phyloP scores from a whole-genome alignment of 2,113 vertebrate species.

The Jacana jacana region DNA sequence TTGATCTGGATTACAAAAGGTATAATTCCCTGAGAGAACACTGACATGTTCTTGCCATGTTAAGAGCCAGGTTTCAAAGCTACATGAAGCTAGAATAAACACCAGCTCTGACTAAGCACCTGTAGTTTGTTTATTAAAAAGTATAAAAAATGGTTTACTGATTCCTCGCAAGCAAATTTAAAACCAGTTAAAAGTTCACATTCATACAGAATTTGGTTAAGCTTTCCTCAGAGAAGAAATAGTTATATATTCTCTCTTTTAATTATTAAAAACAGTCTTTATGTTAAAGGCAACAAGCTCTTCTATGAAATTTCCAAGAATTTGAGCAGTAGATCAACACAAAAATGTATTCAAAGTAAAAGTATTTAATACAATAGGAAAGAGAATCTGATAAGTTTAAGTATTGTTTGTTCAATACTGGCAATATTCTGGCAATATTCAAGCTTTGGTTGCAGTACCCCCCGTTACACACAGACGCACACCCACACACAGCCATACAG shows the following conservation, averaged over 20 bases:
- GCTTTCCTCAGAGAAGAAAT: neutral
- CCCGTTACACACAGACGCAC: slow-evolving; percentile 5
- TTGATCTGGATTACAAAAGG: neutral
- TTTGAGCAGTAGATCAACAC: neutral
- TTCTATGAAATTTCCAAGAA: neutral
- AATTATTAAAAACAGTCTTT: neutral
- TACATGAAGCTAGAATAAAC: neutral
- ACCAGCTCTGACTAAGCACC: neutral
- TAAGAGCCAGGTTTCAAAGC: neutral
- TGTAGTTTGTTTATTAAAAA: neutral
- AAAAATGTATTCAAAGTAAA: neutral
- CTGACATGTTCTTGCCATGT: neutral
- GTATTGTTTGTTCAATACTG: neutral
- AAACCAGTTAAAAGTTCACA: neutral
- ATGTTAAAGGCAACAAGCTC: neutral
- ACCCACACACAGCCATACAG: neutral
- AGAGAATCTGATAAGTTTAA: neutral
- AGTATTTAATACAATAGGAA: neutral
- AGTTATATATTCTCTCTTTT: neutral
- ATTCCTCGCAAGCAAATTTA: neutral
- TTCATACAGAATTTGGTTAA: neutral
- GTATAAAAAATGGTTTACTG: neutral
- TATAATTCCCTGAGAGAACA: neutral
- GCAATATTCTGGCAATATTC: neutral
- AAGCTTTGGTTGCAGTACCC: neutral